A percentile compares a stretch with the other conserved stretches of the same genome.
These are phyloP conservation scores for Erythrocebus patas DNA, from an alignment of 2,113 vertebrate species.

Conservation along the genomic window DNA sequence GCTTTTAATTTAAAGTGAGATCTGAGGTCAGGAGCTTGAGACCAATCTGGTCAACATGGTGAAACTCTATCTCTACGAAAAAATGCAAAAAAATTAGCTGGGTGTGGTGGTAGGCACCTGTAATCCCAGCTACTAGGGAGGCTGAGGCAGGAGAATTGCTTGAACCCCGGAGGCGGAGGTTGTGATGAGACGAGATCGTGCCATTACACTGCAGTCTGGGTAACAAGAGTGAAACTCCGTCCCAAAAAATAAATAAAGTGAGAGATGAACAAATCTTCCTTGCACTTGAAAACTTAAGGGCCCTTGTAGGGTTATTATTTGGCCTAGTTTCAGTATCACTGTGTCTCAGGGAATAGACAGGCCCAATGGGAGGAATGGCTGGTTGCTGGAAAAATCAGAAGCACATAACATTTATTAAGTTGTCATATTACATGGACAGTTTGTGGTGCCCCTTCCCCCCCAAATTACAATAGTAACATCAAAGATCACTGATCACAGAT, in stretches of 20 bases:
- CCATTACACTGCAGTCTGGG: too few relatives aligned
- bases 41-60: too few relatives aligned
- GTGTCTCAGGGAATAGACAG: background rate
- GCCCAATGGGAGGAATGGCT: background rate
- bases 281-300: background rate
- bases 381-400: background rate
- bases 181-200: too few relatives aligned
- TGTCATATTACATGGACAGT: background rate
- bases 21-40: too few relatives aligned
- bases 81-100: too few relatives aligned
- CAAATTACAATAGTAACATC: background rate
- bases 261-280: background rate
- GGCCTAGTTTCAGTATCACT: background rate
- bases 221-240: too few relatives aligned
- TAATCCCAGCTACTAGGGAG: too few relatives aligned
- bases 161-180: too few relatives aligned
- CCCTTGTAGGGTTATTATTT: background rate
- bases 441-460: background rate
- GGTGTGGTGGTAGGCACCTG: too few relatives aligned
- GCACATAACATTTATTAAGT: background rate
- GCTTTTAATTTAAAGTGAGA: background rate
- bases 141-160: too few relatives aligned
- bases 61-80: too few relatives aligned
- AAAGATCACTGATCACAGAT: background rate
- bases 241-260: too few relatives aligned